These are phyloP conservation scores for Theristus sp. DNA, from an alignment of 2,888 invertebrate genomes.

Conservation along the genomic window DNA sequence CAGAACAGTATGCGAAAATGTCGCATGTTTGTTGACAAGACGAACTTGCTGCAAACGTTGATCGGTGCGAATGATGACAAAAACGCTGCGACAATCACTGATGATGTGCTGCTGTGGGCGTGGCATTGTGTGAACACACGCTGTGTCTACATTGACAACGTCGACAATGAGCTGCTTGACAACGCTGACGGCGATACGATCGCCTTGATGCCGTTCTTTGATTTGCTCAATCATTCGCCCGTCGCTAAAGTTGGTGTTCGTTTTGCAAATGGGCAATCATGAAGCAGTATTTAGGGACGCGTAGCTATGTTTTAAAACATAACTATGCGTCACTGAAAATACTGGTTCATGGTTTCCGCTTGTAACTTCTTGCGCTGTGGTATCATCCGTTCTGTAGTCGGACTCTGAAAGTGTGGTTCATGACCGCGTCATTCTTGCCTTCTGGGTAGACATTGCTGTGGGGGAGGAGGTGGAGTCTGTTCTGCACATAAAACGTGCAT, in stretches of 20 bases:
- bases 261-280: no score
- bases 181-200: constrained; percentile 16
- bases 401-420: no score
- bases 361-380: neutral
- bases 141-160: neutral
- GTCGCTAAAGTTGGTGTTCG: constrained; percentile 9
- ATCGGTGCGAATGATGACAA: neutral
- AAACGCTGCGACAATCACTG: neutral
- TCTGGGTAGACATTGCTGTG: no score
- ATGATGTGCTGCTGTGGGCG: constrained; percentile 15
- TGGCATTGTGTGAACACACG: constrained; percentile 26
- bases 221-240: constrained; percentile 24
- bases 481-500: no score
- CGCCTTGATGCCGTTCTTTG: constrained; percentile 23
- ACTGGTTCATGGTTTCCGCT: neutral
- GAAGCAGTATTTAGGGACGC: no score
- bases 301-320: neutral
- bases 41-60: neutral
- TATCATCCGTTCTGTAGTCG: no score
- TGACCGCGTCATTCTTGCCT: no score
- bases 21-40: neutral
- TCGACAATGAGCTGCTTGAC: neutral
- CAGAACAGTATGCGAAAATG: neutral
- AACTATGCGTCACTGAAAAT: neutral
- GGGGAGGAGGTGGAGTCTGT: no score